Conservation (phyloP, 1,140 invertebrate genomes). For the Sipha flava region DNA sequence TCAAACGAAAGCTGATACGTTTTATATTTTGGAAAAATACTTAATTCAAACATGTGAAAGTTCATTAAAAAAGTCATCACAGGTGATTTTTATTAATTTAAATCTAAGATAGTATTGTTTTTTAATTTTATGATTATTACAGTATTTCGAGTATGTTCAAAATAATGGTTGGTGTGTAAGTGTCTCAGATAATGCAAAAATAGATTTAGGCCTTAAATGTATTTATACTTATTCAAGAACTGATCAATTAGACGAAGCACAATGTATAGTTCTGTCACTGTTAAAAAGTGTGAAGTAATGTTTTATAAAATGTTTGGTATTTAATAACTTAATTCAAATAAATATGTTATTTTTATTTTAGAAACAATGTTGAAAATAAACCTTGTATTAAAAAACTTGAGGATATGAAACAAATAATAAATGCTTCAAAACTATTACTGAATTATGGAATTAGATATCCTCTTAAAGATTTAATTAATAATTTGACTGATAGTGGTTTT, state of each 20-base stretch:
- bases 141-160: constrained; percentile 18
- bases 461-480: background rate
- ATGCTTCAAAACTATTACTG: constrained; percentile 15
- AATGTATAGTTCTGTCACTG: background rate
- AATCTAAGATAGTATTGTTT: background rate
- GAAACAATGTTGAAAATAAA: background rate
- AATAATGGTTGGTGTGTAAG: background rate
- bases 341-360: background rate
- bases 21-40: constrained; percentile 7
- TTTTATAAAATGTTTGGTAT: too few relatives aligned
- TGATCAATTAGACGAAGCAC: constrained; percentile 21
- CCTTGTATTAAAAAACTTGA: background rate
- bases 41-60: background rate
- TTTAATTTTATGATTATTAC: background rate
- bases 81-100: background rate
- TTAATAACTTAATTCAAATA: too few relatives aligned
- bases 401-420: background rate
- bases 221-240: constrained; percentile 7
- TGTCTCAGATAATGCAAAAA: constrained; percentile 13
- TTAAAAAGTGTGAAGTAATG: constrained; percentile 14
- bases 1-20: background rate
- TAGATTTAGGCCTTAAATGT: background rate
- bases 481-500: background rate
- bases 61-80: background rate
- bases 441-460: constrained; percentile 11